Evolutionary conservation across 2,797 vertebrate genomes (phyloP), one percentile per base, ranked within the genome.

Genomic region (Hoplostethus atlanticus): DNA sequence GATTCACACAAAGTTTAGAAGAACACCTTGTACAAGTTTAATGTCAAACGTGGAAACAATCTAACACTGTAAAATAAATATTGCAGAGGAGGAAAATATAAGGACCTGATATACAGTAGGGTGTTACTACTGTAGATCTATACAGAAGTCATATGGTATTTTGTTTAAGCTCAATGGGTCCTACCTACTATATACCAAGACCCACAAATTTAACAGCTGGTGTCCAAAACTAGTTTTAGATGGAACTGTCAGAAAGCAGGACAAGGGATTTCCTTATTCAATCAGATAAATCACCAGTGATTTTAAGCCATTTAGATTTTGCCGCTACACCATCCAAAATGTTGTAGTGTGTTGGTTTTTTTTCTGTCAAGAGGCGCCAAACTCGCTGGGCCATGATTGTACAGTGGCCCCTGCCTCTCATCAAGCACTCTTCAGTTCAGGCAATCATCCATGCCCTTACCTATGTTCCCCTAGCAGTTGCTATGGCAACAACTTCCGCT

Each of bases 361-460:
- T 56, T 28, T 84, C 56, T 77, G 66, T 84, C 71, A 73, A 64
- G 68, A 76, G 56, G 51, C 75, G 71, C 72, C 87, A 70, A 69
- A 77, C 60, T 71, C 76, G 54, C 80, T 79, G 71, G 84, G 80
- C 80, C 66, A 50, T 91, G 91, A 92, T 92, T 92, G 91, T 85
- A 84, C 81, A 84, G 87, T 79, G 81, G 86, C 75, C 82, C 70
- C 72, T 80, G 80, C 78, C 87, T 84, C 87, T 93, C 89, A 92
- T 93, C 92, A 92, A 88, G 73, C 64, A 71, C 92, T 90, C 92
- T 93, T 92, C 88, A 92, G 87, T 85, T 92, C 85, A 92, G 77
- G 90, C 92, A 95, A 94, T 94, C 93, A 93, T 88, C 81, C 69
- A 38, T 88, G 89, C 83, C 89, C 89, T 91, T 92, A 93, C 92